These are phyloP conservation scores for Amblyopsis hoosieri DNA, from an alignment of 2,797 vertebrate species.

Conservation along the genomic window DNA sequence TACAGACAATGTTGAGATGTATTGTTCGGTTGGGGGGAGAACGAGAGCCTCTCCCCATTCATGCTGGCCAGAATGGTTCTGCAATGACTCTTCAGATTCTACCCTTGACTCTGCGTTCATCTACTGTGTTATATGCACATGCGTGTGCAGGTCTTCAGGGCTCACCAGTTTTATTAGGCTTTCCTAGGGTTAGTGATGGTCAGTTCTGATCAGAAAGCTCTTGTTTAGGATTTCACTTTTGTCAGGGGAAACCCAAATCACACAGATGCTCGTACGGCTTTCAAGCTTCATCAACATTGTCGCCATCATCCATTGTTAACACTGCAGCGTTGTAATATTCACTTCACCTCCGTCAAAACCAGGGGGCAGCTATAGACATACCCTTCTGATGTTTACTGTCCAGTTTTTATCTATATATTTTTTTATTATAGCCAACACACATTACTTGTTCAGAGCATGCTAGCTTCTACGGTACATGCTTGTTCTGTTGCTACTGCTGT, in stretches of 20 bases:
- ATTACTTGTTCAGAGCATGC: no score
- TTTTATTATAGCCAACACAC: no score
- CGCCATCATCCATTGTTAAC: constrained; percentile 9
- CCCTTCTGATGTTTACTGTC: no score
- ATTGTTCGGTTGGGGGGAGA: no score
- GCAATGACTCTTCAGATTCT: constrained; percentile 58
- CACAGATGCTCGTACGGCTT: not conserved
- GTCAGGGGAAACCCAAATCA: no score
- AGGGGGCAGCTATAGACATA: not conserved
- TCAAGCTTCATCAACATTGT: not conserved
- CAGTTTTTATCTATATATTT: no score
- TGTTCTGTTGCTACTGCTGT: constrained; percentile 50
- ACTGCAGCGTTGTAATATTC: not conserved
- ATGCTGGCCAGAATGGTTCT: constrained; percentile 24
- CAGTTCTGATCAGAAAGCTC: constrained; percentile 3
- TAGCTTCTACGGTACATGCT: constrained; percentile 20
- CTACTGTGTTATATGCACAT: constrained; percentile 10
- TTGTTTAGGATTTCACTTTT: no score
- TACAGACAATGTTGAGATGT: no score
- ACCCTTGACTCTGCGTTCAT: constrained; percentile 37
- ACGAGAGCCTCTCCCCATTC: constrained; percentile 1
- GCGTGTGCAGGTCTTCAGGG: constrained; percentile 15
- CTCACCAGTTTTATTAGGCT: constrained; percentile 1
- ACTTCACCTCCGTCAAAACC: constrained; percentile 1
- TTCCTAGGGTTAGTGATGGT: constrained; percentile 17